These are phyloP conservation scores for Bruchidius siliquastri DNA, from an alignment of 2,888 invertebrate species.

Conservation along the genomic window DNA sequence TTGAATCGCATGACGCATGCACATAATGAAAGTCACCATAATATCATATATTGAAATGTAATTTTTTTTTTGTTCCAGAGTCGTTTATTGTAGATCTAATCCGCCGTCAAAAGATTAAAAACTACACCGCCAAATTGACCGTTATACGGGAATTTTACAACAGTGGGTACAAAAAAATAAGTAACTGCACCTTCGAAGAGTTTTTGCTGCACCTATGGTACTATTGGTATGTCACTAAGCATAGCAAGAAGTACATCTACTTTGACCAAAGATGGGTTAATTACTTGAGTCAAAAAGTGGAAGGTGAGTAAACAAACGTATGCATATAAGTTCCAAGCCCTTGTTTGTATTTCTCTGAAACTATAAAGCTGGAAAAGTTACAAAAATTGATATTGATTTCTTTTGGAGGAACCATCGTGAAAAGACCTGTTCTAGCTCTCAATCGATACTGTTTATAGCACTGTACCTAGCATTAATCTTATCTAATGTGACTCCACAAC, in stretches of 20 bases:
- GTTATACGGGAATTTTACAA: slow-evolving; percentile 9
- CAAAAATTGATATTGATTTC: too few relatives aligned
- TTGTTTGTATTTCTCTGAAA: too few relatives aligned
- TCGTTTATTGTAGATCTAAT: slow-evolving; percentile 12
- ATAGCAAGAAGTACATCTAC: slow-evolving; percentile 4
- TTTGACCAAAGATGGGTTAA: slow-evolving; percentile 17
- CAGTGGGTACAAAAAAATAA: slow-evolving; percentile 4
- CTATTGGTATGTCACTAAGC: slow-evolving; percentile 12
- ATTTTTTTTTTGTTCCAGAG: slow-evolving; percentile 10
- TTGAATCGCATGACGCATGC: too few relatives aligned
- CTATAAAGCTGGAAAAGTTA: too few relatives aligned
- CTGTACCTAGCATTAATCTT: too few relatives aligned
- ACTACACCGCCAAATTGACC: slow-evolving; percentile 7
- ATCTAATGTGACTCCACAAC: too few relatives aligned
- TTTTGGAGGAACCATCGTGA: too few relatives aligned
- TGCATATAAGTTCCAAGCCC: too few relatives aligned
- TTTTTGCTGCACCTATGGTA: slow-evolving; percentile 12
- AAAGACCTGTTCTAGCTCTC: too few relatives aligned
- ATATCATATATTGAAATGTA: too few relatives aligned
- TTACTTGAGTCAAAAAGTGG: slow-evolving; percentile 5
- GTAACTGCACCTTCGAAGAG: background rate
- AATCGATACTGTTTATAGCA: too few relatives aligned
- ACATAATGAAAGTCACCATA: too few relatives aligned
- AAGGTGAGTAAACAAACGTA: slow-evolving; percentile 7
- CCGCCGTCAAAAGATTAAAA: slow-evolving; percentile 6